Evolutionary conservation across 2,888 invertebrate genomes (phyloP).

Genomic region (Mesochorus sp.): DNA sequence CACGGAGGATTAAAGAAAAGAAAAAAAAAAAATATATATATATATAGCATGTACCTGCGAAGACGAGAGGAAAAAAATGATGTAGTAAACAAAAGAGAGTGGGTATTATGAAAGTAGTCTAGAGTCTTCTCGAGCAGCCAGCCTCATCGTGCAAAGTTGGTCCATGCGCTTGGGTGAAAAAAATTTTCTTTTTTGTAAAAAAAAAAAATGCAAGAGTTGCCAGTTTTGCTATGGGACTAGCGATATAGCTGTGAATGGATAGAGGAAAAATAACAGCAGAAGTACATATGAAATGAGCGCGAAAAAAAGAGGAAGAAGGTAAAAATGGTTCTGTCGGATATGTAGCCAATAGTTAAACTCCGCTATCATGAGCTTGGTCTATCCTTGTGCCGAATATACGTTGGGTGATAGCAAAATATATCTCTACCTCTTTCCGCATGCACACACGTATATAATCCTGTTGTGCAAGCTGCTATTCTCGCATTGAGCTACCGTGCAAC

Average conservation of each 20-base stretch:
- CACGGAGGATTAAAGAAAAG: conserved; percentile 16
- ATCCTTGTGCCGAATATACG: neutral
- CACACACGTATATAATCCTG: conserved; percentile 10
- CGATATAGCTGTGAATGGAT: conserved; percentile 17
- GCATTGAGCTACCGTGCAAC: conserved; percentile 10
- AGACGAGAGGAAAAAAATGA: conserved; percentile 15
- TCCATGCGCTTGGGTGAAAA: conserved; percentile 45
- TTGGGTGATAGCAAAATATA: conserved; percentile 29
- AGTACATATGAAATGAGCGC: conserved; percentile 1
- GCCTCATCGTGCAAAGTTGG: conserved; percentile 49
- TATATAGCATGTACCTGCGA: too few relatives aligned
- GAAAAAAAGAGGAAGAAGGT: neutral
- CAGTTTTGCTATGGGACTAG: conserved; percentile 14
- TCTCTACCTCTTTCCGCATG: conserved; percentile 27
- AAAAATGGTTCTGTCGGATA: conserved; percentile 14
- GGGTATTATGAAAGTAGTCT: conserved; percentile 56
- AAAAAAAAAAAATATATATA: conserved; percentile 28
- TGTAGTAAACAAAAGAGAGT: conserved; percentile 37
- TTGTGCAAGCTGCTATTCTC: conserved; percentile 26
- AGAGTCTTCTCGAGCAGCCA: conserved; percentile 36
- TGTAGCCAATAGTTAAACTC: conserved; percentile 33
- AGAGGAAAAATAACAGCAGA: neutral
- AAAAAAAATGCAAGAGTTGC: conserved; percentile 40
- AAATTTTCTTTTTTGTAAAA: too few relatives aligned
- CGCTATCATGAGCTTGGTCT: conserved; percentile 3